A percentile compares a stretch with the other conserved stretches of the same genome.
Conservation (phyloP, 2,888 invertebrate genomes). For the Lasioglossum leucozonium region DNA sequence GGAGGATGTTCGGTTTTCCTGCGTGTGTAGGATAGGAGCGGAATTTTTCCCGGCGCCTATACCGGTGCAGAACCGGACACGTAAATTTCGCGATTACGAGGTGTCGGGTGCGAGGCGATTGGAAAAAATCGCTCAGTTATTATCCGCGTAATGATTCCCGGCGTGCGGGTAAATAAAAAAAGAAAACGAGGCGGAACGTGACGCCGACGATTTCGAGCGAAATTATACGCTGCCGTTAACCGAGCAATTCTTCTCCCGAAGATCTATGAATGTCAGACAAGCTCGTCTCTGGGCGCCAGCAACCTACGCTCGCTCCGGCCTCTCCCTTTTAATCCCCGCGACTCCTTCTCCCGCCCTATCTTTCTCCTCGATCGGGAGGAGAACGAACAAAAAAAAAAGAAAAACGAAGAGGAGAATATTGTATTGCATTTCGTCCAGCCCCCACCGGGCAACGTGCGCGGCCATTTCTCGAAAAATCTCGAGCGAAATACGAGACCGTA, state of each 20-base stretch:
- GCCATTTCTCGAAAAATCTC: slow-evolving; percentile 13
- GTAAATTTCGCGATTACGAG: neutral
- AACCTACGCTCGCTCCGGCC: slow-evolving; percentile 51
- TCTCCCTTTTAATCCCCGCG: neutral
- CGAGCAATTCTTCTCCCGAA: slow-evolving; percentile 14
- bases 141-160: neutral
- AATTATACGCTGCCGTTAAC: slow-evolving; percentile 49
- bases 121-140: neutral
- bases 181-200: slow-evolving; percentile 6
- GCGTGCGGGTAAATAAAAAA: neutral
- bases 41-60: neutral
- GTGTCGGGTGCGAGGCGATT: neutral
- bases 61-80: neutral
- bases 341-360: neutral
- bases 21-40: neutral
- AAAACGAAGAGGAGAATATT: neutral
- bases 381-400: neutral
- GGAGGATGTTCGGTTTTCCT: neutral
- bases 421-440: neutral
- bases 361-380: neutral
- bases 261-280: slow-evolving; percentile 50
- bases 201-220: slow-evolving; percentile 1
- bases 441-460: neutral
- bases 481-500: neutral
- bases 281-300: slow-evolving; percentile 59